Evolutionary conservation across 2,888 invertebrate genomes (phyloP).

Genomic region (Acanthococcus lagerstroemiae): DNA sequence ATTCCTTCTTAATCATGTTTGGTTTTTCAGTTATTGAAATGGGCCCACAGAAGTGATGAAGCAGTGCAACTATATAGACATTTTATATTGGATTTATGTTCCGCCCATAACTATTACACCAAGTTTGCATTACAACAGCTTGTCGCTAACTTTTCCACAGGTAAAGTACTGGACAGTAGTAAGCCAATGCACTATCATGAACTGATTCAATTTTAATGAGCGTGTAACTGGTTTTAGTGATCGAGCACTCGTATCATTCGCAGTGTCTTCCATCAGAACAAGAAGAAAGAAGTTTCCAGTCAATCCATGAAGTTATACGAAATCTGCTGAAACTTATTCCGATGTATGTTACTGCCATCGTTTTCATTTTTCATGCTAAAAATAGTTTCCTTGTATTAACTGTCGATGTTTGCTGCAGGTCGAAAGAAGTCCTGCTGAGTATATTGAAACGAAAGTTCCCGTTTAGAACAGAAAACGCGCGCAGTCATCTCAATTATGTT

Average conservation of each 20-base stretch:
- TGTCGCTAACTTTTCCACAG: conserved; percentile 51
- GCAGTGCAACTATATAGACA: conserved; percentile 51
- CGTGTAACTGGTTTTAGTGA: conserved; percentile 39
- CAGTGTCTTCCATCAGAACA: conserved; percentile 50
- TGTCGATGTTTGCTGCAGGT: conserved; percentile 46
- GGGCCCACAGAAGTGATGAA: conserved; percentile 46
- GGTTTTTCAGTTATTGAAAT: conserved; percentile 44
- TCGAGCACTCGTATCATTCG: conserved; percentile 50
- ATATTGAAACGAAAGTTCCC: conserved; percentile 60
- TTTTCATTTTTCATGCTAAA: background rate
- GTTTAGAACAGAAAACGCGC: conserved; percentile 58
- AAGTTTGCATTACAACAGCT: conserved; percentile 52
- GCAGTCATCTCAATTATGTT: conserved; percentile 62
- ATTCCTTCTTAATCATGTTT: background rate
- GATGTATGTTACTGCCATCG: conserved; percentile 45
- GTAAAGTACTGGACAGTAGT: too few relatives aligned
- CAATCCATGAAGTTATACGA: conserved; percentile 51
- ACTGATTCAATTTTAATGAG: too few relatives aligned
- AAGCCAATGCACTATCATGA: too few relatives aligned
- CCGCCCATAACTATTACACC: conserved; percentile 57
- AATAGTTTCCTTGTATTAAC: conserved; percentile 22
- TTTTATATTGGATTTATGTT: conserved; percentile 56
- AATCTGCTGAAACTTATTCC: conserved; percentile 48
- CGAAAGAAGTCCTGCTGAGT: conserved; percentile 57
- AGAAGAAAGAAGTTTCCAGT: conserved; percentile 49